phyloP scores from a whole-genome alignment of 2,888 invertebrate species.

The Zygaena filipendulae region DNA sequence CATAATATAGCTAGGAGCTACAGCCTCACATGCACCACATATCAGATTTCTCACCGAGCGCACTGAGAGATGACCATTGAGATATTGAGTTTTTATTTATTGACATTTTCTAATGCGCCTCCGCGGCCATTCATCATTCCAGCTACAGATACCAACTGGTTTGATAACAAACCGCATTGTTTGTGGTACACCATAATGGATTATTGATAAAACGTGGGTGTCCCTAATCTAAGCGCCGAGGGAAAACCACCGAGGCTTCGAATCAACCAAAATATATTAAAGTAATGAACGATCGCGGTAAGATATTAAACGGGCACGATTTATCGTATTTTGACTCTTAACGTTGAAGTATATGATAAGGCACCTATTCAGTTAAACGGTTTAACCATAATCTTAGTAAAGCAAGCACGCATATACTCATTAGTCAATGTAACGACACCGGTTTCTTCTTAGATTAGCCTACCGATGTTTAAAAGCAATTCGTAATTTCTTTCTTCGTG shows the following conservation, averaged over 20 bases:
- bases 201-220: constrained; percentile 68
- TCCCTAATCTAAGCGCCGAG: constrained; percentile 50
- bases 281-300: constrained; percentile 48
- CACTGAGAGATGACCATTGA: constrained; percentile 32
- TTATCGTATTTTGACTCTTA: constrained; percentile 43
- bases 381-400: constrained; percentile 41
- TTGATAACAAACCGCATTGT: constrained; percentile 61
- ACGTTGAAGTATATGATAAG: constrained; percentile 49
- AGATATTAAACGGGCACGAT: constrained; percentile 57
- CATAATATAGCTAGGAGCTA: too few relatives aligned
- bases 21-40: constrained; percentile 21
- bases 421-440: constrained; percentile 46
- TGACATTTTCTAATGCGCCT: constrained; percentile 63
- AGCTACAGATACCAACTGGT: constrained; percentile 33
- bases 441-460: constrained; percentile 36
- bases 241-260: constrained; percentile 44
- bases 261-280: constrained; percentile 44
- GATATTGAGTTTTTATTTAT: constrained; percentile 65
- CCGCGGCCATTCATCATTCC: constrained; percentile 51
- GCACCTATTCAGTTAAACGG: constrained; percentile 42
- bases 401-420: constrained; percentile 37
- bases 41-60: constrained; percentile 29
- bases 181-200: constrained; percentile 61
- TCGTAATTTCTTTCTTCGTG: constrained; percentile 31
- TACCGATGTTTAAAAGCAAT: constrained; percentile 31